Evolutionary conservation across 2,888 invertebrate genomes (phyloP).

Genomic region (Agrochola macilenta): DNA sequence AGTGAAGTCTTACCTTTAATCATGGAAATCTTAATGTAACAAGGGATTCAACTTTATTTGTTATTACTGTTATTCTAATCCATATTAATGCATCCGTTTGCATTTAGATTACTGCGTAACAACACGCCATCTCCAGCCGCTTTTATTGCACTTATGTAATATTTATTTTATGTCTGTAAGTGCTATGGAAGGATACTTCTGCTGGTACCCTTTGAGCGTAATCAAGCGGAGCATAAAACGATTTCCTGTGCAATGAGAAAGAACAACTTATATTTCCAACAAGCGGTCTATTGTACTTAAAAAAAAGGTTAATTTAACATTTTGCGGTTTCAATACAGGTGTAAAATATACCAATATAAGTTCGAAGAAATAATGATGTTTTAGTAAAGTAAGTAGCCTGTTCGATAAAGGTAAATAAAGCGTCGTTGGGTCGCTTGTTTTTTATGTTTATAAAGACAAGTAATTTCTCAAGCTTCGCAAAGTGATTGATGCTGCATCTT

Average conservation of each 20-base stretch:
- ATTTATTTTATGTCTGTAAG: constrained; percentile 42
- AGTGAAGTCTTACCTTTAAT: constrained; percentile 1
- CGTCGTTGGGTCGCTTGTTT: constrained; percentile 23
- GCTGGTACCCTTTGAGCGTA: constrained; percentile 59
- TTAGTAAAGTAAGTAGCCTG: constrained; percentile 39
- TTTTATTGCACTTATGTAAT: constrained; percentile 29
- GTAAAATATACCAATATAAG: constrained; percentile 61
- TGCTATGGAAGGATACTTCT: constrained; percentile 40
- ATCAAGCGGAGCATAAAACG: constrained; percentile 83
- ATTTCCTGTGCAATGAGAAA: constrained; percentile 80
- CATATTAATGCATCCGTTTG: constrained; percentile 37
- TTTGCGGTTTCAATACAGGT: constrained; percentile 75
- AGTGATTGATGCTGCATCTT: constrained; percentile 57
- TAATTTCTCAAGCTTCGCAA: constrained; percentile 46
- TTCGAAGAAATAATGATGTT: constrained; percentile 46
- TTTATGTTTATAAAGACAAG: constrained; percentile 46
- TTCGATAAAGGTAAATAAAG: constrained; percentile 46
- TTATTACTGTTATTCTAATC: constrained; percentile 26
- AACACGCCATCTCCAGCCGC: constrained; percentile 3
- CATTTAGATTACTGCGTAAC: constrained; percentile 21
- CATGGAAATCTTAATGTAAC: constrained; percentile 3
- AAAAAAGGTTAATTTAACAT: constrained; percentile 75
- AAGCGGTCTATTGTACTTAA: constrained; percentile 63
- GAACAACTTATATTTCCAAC: constrained; percentile 71
- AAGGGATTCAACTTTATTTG: constrained; percentile 13